Evolutionary conservation across 2,113 vertebrate genomes (phyloP), one percentile per base, ranked within the genome.

Genomic region (Bubo bubo): DNA sequence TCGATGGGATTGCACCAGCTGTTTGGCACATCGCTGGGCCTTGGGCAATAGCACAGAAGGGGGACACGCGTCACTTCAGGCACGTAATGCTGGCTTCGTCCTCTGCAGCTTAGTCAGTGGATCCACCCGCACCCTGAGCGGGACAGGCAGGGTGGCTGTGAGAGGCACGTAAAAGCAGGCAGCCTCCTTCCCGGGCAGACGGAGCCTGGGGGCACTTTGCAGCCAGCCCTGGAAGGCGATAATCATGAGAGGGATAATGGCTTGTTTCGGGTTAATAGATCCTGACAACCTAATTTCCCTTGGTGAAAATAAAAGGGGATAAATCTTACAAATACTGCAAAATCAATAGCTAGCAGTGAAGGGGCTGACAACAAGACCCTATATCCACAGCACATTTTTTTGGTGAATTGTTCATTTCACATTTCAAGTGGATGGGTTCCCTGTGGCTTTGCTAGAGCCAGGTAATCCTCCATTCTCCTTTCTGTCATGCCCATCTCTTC

Each of bases 281-380:
- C 95, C 91, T 97, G 96, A 95, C 96, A 96, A 90, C 64, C 90
- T 97, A 96, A 98, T 97, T 98, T 98, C 97, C 97, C 96, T 88
- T 92, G 95, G 96, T 96, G 94, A 95, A 97, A 97, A 96, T 97
- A 96, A 96, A 96, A 96, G 94, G 83, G 89, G 95, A 96, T 98
- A 97, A 96, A 97, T 98, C 96, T 97, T 86, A 93, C 41, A 95
- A 95, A 95, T 96, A 98, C 95, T 97, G 97, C 96, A 97, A 97
- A 98, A 97, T 97, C 97, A 93, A 98, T 98, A 97, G 68, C 74
- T 86, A 75, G 86, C 93, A 95, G 90, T 82, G 94, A 95, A 96
- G 95, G 93, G 84, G 66, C 93, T 97, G 95, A 95, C 91, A 93
- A 77, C 90, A 94, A 91, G 91, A 93, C 75, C 94, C 94, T 94